Evolutionary conservation across 1,140 invertebrate species (phyloP).

Genomic region (Brachionus plicatilis): DNA sequence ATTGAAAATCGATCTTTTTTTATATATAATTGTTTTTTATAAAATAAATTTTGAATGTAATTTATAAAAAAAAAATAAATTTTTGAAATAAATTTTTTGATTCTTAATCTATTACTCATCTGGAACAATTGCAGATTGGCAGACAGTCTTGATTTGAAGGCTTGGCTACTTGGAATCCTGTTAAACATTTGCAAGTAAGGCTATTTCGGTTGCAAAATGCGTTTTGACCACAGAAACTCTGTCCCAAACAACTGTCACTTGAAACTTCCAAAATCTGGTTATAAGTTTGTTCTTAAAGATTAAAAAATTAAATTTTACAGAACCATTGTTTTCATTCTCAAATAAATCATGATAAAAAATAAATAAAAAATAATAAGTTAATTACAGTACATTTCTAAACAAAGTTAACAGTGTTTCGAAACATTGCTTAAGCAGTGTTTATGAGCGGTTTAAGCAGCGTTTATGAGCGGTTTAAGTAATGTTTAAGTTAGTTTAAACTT

Average conservation of each 20-base stretch:
- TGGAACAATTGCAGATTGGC: neutral
- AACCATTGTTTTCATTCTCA: too few relatives aligned
- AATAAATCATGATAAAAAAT: neutral
- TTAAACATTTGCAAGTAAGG: constrained; percentile 18
- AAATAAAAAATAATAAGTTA: neutral
- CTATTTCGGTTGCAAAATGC: neutral
- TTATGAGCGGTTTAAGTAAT: too few relatives aligned
- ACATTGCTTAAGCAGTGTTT: too few relatives aligned
- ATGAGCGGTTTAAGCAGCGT: too few relatives aligned
- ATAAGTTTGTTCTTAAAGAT: neutral
- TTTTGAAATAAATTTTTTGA: neutral
- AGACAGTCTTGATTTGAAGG: neutral
- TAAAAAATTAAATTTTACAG: neutral
- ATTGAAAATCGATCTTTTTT: neutral
- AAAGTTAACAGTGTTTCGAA: too few relatives aligned
- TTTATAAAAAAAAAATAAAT: neutral
- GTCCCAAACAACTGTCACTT: constrained; percentile 16
- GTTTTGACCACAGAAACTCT: constrained; percentile 10
- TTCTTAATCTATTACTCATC: neutral
- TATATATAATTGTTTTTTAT: neutral
- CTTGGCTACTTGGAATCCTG: neutral
- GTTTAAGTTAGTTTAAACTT: too few relatives aligned
- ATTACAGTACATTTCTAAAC: too few relatives aligned
- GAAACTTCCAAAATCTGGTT: neutral
- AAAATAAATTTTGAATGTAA: neutral